Base-by-base conservation (phyloP, 2,888 invertebrate species). In the Phortica okadai region DNA sequence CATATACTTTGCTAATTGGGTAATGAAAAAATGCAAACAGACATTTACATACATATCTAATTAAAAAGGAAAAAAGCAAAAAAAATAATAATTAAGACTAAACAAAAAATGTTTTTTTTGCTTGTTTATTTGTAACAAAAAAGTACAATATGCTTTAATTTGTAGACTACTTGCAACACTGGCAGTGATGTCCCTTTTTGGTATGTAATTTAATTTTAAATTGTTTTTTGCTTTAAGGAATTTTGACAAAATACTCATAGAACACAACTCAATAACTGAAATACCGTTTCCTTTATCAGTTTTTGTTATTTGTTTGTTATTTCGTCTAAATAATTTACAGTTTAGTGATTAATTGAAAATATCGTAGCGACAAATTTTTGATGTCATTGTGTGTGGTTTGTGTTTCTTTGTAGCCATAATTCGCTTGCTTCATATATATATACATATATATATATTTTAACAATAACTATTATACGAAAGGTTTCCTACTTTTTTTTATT, bases 101-200 rank as follows among this genome's bases (percentile, higher is more conserved):
- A 44, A 67, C 6, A 67, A 16, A 67, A 67, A 67, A n/a, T 14
- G n/a, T 41, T 33, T 56, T 33, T 11, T 56, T 33, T 25, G 4
- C 10, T 45, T 50, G 16, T 50, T 44, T 50, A 45, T n/a, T 69
- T 45, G 42, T 33, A 56, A 54, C 21, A 50, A 70, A 70, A 70
- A 16, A 72, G 62, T 62, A 25, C 7, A 62, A 62, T 62, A 50
- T 62, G 10, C 62, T 11, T 72, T 14, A 4, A 21, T 66, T 41
- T 72, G 11, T 73, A 59, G 73, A 73, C 58, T 74, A 67, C 56
- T 74, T 74, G 74, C 80, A 83, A 83, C 83, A 81, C 70, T 83
- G 83, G 83, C 83, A 83, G 83, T 83, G 83, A 82, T 81, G 79
- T 82, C 80, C 21, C 10, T 62, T 62, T 21, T 25, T 62, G 80